phyloP scores from a whole-genome alignment of 1,140 invertebrate genomes.

The Hylaeus volcanicus region DNA sequence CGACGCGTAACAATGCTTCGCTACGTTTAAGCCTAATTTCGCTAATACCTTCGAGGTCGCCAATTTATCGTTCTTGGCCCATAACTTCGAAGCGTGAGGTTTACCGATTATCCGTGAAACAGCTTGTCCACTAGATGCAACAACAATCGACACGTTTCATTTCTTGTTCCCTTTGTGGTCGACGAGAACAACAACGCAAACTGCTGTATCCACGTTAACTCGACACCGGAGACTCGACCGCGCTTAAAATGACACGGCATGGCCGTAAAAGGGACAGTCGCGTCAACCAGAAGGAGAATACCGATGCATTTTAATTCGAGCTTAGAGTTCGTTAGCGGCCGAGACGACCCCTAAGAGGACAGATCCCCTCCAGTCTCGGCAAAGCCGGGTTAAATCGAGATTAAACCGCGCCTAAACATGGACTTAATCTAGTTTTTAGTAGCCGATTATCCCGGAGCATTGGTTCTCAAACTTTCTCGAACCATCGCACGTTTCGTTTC shows the following conservation, averaged over 20 bases:
- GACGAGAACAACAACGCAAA: neutral
- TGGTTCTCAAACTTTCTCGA: too few relatives aligned
- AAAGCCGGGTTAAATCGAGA: slow-evolving; percentile 62
- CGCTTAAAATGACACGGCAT: slow-evolving; percentile 10
- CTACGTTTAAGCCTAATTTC: slow-evolving; percentile 4
- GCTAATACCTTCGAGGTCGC: neutral
- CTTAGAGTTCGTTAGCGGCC: slow-evolving; percentile 64
- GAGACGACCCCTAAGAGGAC: slow-evolving; percentile 35
- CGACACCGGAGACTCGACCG: slow-evolving; percentile 32
- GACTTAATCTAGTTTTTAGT: slow-evolving; percentile 73
- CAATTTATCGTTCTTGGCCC: neutral
- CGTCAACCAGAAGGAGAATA: neutral
- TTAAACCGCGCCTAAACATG: slow-evolving; percentile 53
- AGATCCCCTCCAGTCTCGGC: slow-evolving; percentile 12
- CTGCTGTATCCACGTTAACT: slow-evolving; percentile 42
- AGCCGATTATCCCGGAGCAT: slow-evolving; percentile 60
- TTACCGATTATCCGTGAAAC: neutral
- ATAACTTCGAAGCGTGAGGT: slow-evolving; percentile 17
- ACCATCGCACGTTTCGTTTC: too few relatives aligned
- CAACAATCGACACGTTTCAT: slow-evolving; percentile 42
- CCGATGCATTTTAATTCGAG: slow-evolving; percentile 67
- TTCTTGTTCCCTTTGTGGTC: slow-evolving; percentile 1
- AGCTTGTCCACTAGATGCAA: slow-evolving; percentile 8
- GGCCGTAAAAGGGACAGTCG: slow-evolving; percentile 4
- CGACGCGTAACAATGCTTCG: neutral